Evolutionary conservation across 2,797 vertebrate genomes (phyloP).

Genomic region (Melanotaenia nigrans): DNA sequence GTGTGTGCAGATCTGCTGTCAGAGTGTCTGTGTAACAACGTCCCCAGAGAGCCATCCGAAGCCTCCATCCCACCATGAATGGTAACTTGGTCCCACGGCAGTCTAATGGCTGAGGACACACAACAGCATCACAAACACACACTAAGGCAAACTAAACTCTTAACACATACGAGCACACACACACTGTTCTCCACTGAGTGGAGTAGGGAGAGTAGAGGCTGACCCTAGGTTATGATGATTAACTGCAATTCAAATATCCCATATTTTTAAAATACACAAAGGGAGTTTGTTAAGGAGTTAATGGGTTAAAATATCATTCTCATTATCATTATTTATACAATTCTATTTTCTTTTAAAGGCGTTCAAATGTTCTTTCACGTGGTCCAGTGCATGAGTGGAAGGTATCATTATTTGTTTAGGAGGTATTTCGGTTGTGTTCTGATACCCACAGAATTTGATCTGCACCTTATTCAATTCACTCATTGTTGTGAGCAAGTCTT

Average conservation of each 20-base stretch:
- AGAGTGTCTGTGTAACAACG: constrained; percentile 53
- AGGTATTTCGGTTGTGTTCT: neutral
- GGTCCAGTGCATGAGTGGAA: neutral
- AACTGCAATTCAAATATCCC: neutral
- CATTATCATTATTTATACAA: neutral
- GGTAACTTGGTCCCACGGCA: constrained; percentile 53
- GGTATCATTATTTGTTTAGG: neutral
- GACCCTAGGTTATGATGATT: neutral
- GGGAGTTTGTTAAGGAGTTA: constrained; percentile 1
- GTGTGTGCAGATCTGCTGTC: constrained; percentile 34
- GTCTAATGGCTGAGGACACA: constrained; percentile 51
- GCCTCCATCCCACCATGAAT: constrained; percentile 60
- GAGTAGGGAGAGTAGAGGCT: neutral
- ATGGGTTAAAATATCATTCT: neutral
- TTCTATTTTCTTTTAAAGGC: neutral
- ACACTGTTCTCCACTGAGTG: neutral
- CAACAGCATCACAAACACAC: constrained; percentile 37
- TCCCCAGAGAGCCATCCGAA: constrained; percentile 63
- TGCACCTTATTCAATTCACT: too few species aligned
- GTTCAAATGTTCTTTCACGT: neutral
- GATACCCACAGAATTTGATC: neutral
- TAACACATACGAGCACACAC: neutral
- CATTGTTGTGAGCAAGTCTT: too few species aligned
- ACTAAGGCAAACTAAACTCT: neutral
- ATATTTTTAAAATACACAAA: neutral